Conservation (phyloP, 2,113 vertebrate genomes). For the Felis chaus region DNA sequence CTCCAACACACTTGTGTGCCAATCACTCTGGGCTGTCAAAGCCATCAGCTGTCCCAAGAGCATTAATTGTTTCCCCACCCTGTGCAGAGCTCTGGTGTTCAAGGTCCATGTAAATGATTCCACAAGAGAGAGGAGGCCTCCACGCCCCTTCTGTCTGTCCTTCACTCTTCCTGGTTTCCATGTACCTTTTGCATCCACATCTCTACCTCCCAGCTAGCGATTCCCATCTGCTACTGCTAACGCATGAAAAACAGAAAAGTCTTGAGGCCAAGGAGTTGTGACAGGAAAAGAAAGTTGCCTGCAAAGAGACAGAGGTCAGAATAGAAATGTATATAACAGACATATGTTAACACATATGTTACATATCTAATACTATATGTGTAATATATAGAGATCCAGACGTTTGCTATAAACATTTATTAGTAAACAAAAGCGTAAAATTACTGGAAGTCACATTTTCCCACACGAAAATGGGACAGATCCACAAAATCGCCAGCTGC, state of each 20-base stretch:
- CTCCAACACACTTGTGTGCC: not conserved
- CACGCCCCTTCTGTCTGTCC: not conserved
- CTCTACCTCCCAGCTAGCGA: not conserved
- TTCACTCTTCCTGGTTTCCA: not conserved
- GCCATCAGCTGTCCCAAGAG: not conserved
- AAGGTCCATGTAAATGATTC: not conserved
- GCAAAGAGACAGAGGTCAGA: not conserved
- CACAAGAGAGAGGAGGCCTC: not conserved
- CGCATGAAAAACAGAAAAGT: not conserved
- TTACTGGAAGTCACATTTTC: not conserved
- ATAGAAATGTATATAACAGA: not conserved
- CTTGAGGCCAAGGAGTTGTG: not conserved
- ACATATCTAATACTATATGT: not conserved
- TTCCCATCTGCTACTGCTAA: not conserved
- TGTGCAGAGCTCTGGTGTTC: not conserved
- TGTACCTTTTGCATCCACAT: not conserved
- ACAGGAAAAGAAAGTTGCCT: not conserved
- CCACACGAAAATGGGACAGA: not conserved
- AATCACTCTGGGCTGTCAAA: not conserved
- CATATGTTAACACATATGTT: not conserved
- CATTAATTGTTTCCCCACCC: not conserved
- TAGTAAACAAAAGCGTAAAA: slow-evolving; percentile 8
- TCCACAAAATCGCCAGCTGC: not conserved
- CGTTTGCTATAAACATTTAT: not conserved
- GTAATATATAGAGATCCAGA: not conserved